Evolutionary conservation across 1,140 invertebrate species (phyloP), one percentile per base, ranked within the genome.

Genomic region (Drosophila repleta): DNA sequence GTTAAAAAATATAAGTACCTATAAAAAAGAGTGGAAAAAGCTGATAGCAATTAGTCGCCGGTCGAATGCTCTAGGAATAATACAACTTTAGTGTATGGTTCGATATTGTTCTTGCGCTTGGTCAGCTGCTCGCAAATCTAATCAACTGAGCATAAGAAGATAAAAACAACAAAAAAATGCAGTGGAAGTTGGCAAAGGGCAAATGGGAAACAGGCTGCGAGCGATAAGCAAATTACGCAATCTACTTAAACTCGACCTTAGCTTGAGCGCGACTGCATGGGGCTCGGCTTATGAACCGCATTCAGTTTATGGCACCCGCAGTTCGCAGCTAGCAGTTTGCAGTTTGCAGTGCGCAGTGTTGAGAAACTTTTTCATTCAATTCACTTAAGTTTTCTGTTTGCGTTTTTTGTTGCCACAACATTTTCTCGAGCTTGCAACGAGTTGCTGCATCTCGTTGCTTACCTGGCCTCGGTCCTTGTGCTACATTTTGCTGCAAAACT

Each of bases 341-440:
- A 17, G 39, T 17, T 41, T n/a, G 5, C n/a, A 15, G 13, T 17
- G 67, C 60, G 67, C 81, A 82, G 82, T 87, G 79, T 61, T 46
- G 60, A 67, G 79, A 68, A 87, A 85, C 64, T 87, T 87, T 88
- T 79, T 77, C 83, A 87, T 87, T 87, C 75, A 87, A 87, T 87
- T 87, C 83, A 88, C 74, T 85, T 87, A 82, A 88, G 67, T 82
- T 84, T 6, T 53, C 71, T 66, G 64, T 81, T 74, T 82, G 75
- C 83, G 64, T 75, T 82, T 81, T 64, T 87, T 87, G 83, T 78
- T 87, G 81, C 63, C 55, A 58, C 72, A 65, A 72, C 66, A 60
- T 63, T 53, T 67, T 52, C 32, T 21, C 32, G 13, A 37, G 57
- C 41, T 68, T 43, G 45, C 43, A 24, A 35, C 43, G 10, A 51